Percentiles rank a stretch among this genome's conserved stretches.
These are phyloP conservation scores for Orchesella flavescens DNA, from an alignment of 2,888 invertebrate genomes.

Conservation along the genomic window DNA sequence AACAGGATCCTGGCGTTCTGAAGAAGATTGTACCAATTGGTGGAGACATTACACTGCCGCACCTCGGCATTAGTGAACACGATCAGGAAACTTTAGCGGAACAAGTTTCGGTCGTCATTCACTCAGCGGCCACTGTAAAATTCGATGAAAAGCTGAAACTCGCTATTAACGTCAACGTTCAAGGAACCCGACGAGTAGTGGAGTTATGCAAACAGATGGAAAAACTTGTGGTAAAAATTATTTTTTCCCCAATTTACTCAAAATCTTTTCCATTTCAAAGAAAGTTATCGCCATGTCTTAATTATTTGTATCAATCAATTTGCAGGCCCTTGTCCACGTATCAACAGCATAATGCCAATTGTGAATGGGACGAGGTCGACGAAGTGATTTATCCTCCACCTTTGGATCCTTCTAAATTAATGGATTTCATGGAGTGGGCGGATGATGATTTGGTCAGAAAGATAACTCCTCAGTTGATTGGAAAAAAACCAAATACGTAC, in stretches of 20 bases:
- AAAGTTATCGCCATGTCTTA: too few relatives aligned
- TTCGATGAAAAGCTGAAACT: too few relatives aligned
- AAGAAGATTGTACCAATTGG: constrained; percentile 82
- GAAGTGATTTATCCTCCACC: too few relatives aligned
- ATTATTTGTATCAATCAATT: constrained; percentile 18
- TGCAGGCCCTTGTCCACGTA: constrained; percentile 87
- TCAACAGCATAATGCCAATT: constrained; percentile 99
- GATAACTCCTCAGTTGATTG: constrained; percentile 82
- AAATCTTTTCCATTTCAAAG: too few relatives aligned
- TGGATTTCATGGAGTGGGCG: constrained; percentile 81
- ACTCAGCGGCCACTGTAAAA: too few relatives aligned
- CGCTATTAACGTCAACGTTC: too few relatives aligned
- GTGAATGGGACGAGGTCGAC: constrained; percentile 86
- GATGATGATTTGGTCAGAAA: constrained; percentile 89
- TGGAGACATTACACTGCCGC: constrained; percentile 89
- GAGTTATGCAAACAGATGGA: constrained; percentile 93
- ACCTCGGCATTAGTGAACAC: constrained; percentile 85
- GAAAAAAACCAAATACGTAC: constrained; percentile 95
- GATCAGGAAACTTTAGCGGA: constrained; percentile 83
- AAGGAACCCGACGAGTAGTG: constrained; percentile 92
- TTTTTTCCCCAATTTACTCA: neutral
- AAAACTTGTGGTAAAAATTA: constrained; percentile 86
- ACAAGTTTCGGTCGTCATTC: constrained; percentile 83
- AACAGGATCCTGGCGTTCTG: constrained; percentile 80
- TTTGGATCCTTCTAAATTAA: constrained; percentile 81